These are phyloP conservation scores for Fulica atra DNA, from an alignment of 2,113 vertebrate genomes.

Conservation along the genomic window DNA sequence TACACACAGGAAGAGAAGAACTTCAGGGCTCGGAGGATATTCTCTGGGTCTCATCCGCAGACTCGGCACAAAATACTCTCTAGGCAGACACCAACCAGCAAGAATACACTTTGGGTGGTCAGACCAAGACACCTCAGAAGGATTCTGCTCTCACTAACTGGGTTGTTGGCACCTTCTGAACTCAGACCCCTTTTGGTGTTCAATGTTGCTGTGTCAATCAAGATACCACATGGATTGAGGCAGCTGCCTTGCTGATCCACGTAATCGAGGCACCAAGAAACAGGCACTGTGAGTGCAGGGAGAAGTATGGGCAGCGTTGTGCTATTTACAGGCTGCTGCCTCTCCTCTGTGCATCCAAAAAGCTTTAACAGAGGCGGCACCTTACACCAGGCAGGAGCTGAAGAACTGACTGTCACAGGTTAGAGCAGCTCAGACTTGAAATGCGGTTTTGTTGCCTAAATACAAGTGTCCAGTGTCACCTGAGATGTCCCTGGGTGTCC, in stretches of 20 bases:
- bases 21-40: neutral
- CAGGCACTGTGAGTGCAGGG: rapidly evolving
- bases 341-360: neutral
- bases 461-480: neutral
- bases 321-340: neutral
- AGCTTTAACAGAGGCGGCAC: neutral
- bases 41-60: neutral
- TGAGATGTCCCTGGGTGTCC: neutral
- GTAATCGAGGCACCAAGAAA: neutral
- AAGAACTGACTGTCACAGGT: neutral
- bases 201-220: rapidly evolving
- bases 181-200: neutral
- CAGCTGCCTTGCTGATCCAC: neutral
- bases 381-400: neutral
- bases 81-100: neutral
- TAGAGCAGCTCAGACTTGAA: neutral
- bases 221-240: too few species aligned
- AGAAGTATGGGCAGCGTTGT: rapidly evolving
- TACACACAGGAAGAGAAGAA: neutral
- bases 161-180: neutral
- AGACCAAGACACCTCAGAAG: neutral
- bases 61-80: neutral
- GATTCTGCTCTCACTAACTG: neutral
- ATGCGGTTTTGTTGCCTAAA: neutral
- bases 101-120: rapidly evolving